Evolutionary conservation across 2,797 vertebrate genomes (phyloP).

Genomic region (Poeciliopsis paucimaculata): DNA sequence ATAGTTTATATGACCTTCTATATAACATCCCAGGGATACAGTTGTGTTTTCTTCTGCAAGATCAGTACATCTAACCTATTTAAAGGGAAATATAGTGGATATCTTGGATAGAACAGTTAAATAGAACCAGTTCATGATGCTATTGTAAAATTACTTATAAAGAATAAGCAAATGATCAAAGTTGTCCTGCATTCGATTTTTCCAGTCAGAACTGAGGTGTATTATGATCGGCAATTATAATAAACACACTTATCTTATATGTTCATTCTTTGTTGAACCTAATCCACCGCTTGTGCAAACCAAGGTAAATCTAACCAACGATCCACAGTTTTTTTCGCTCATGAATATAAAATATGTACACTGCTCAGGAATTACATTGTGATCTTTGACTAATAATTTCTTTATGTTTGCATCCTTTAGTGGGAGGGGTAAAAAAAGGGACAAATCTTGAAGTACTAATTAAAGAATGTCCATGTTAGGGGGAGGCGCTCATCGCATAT

Average conservation of each 20-base stretch:
- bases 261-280: constrained; percentile 7
- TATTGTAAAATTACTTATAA: constrained; percentile 17
- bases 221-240: constrained; percentile 10
- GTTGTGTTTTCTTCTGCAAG: not conserved
- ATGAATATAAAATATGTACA: not conserved
- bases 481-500: too few relatives aligned
- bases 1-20: constrained; percentile 5
- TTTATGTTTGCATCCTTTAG: not conserved
- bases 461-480: too few relatives aligned
- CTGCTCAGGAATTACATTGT: not conserved
- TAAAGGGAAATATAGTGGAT: not conserved
- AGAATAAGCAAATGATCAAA: constrained; percentile 16
- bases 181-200: constrained; percentile 21
- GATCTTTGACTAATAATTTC: not conserved
- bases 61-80: not conserved
- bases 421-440: not conserved
- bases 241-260: constrained; percentile 11
- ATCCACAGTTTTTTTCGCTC: not conserved
- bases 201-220: constrained; percentile 14
- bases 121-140: constrained; percentile 23
- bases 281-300: constrained; percentile 1
- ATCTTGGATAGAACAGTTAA: constrained; percentile 12
- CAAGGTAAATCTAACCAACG: not conserved
- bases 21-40: not conserved
- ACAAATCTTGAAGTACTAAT: too few relatives aligned